These are phyloP conservation scores for Ernsta delagoae DNA, from an alignment of 2,888 invertebrate genomes.

Conservation along the genomic window DNA sequence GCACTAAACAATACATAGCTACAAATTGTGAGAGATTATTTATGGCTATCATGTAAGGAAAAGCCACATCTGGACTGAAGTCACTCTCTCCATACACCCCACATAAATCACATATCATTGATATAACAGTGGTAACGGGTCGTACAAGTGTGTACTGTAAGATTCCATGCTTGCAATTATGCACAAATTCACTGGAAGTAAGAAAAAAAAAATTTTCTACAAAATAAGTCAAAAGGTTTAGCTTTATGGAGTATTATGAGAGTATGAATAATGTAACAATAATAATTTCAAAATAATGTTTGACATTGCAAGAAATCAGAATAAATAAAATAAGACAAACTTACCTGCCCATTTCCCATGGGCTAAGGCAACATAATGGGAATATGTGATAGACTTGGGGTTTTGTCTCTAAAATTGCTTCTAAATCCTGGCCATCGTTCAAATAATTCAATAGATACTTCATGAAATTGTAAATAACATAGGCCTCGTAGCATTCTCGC, in stretches of 20 bases:
- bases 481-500: slow-evolving; percentile 98
- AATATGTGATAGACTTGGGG: slow-evolving; percentile 95
- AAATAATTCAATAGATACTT: slow-evolving; percentile 96
- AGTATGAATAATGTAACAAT: no score
- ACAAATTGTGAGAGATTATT: slow-evolving; percentile 98
- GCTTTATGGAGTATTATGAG: no score
- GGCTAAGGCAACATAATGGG: slow-evolving; percentile 95
- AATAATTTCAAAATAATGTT: no score
- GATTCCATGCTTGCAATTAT: slow-evolving; percentile 98
- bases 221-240: no score
- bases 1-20: slow-evolving; percentile 97
- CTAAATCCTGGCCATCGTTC: slow-evolving; percentile 93
- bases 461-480: slow-evolving; percentile 99
- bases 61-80: slow-evolving; percentile 93
- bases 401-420: slow-evolving; percentile 91
- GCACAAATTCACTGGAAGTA: slow-evolving; percentile 92
- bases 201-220: background rate
- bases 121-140: slow-evolving; percentile 94
- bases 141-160: slow-evolving; percentile 97
- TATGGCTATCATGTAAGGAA: slow-evolving; percentile 93
- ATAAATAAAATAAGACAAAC: background rate
- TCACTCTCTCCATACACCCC: slow-evolving; percentile 96
- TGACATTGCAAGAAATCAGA: no score
- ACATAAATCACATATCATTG: slow-evolving; percentile 93
- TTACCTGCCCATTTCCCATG: slow-evolving; percentile 96